These are phyloP conservation scores for Diorhabda sublineata DNA, from an alignment of 1,140 invertebrate species.

Conservation along the genomic window DNA sequence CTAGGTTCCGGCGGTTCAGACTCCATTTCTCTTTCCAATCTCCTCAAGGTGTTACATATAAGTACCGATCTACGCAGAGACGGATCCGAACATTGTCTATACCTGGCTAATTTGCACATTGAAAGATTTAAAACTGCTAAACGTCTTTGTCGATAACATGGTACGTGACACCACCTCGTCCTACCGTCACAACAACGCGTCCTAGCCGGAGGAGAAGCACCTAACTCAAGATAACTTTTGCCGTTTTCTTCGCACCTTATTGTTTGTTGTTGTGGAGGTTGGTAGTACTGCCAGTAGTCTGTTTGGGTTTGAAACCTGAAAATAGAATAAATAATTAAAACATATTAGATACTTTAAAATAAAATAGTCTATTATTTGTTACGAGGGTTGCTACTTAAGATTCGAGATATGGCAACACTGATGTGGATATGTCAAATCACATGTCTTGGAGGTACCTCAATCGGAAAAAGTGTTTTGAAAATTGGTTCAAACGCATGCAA, in stretches of 20 bases:
- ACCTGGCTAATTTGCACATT: conserved; percentile 86
- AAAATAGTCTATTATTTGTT: no score
- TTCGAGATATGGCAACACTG: no score
- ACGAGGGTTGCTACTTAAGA: no score
- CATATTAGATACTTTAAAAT: no score
- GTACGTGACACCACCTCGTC: conserved; percentile 68
- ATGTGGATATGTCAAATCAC: no score
- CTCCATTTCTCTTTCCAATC: conserved; percentile 88
- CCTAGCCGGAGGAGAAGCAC: conserved; percentile 54
- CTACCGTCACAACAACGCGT: conserved; percentile 60
- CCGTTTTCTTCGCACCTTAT: conserved; percentile 85
- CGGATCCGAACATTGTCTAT: conserved; percentile 83
- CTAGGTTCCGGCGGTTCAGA: conserved; percentile 43
- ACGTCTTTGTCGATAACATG: conserved; percentile 78
- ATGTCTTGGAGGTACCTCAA: no score
- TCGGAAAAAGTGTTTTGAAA: no score
- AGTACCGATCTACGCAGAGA: conserved; percentile 87
- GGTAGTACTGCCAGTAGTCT: conserved; percentile 54
- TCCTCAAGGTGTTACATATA: conserved; percentile 88
- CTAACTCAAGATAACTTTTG: conserved; percentile 83
- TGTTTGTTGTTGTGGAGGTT: conserved; percentile 63
- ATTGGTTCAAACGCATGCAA: no score
- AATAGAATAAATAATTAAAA: not conserved
- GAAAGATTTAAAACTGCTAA: conserved; percentile 88
- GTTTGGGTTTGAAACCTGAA: conserved; percentile 36